Base-by-base conservation (phyloP, 2,888 invertebrate genomes). In the Heliconius aoede region DNA sequence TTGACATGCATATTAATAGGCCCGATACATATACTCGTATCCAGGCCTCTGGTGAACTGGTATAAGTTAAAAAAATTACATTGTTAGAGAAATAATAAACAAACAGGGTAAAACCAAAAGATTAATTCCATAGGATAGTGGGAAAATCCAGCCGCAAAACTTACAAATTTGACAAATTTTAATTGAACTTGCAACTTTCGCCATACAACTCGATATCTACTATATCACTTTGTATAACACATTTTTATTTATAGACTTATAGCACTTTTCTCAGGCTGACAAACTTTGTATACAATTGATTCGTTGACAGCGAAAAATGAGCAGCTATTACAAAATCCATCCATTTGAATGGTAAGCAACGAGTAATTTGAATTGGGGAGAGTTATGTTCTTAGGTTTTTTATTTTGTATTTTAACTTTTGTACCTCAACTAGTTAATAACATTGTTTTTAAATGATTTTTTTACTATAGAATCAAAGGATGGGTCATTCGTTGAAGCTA, bases 1-100 rank as follows among this genome's bases (percentile, higher is more conserved):
- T 78, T 78, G 80, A 81, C 81, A 79, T 72, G 67, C 61, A 72
- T 78, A 82, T 83, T 82, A 79, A 82, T 81, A 78, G 72, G 68
- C 68, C 60, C 15, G 15, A 60, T 71, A 68, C n/a, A n/a, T n/a
- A n/a, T n/a, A n/a, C n/a, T n/a, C n/a, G n/a, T 78, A 24, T 65
- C 24, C 36, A 36, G 1, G 11, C 13, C 24, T 36, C 65, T 65
- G 24, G 24, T 7, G 65, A 65, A 65, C 3, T 24, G 65, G 65
- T 24, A 24, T 36, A 65, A 65, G 65, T 65, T 24, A 11, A 65
- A 32, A 60, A 36, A 11, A 36, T 1, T 15, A 21, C 5, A 24
- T 65, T 65, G 15, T 36, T 15, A 40, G 65, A 24, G 61, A 15
- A 26, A 26, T 26, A 26, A 11, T 64, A 64, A 64, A 46, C 18